These are phyloP conservation scores for Drosophila lini DNA, from an alignment of 1,140 invertebrate species.

Conservation along the genomic window DNA sequence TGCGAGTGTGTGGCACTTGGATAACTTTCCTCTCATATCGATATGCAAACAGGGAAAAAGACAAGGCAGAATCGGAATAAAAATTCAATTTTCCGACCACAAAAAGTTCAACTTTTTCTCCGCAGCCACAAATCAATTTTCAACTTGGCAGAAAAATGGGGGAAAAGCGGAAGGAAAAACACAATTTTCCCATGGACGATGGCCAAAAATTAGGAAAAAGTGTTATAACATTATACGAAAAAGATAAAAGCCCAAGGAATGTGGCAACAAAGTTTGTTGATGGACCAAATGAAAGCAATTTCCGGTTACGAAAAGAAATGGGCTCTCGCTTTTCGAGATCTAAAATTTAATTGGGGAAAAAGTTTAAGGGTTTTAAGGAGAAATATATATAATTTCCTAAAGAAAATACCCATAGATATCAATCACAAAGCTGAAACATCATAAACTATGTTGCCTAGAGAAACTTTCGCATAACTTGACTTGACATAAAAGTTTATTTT, in stretches of 20 bases:
- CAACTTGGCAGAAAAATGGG: constrained; percentile 24
- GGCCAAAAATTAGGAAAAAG: constrained; percentile 49
- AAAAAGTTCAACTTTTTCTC: constrained; percentile 44
- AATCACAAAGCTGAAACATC: neutral
- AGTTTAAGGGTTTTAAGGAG: neutral
- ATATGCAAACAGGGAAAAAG: constrained; percentile 19
- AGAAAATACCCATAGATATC: neutral
- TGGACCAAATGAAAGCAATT: constrained; percentile 7
- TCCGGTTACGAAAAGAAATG: neutral
- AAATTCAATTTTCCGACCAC: constrained; percentile 60
- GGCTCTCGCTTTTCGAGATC: neutral
- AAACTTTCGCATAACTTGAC: constrained; percentile 1
- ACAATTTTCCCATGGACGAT: constrained; percentile 23
- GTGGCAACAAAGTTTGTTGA: constrained; percentile 17
- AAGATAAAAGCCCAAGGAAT: constrained; percentile 15
- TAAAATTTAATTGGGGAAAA: constrained; percentile 1
- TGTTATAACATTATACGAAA: constrained; percentile 11
- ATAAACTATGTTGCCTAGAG: neutral
- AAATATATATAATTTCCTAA: neutral
- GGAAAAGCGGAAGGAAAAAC: constrained; percentile 11
- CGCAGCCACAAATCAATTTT: constrained; percentile 73
- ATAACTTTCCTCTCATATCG: constrained; percentile 28
- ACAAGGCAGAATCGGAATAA: constrained; percentile 19
- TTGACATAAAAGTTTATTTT: constrained; percentile 3
- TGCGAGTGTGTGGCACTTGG: constrained; percentile 6